phyloP scores from a whole-genome alignment of 2,113 vertebrate species.

The Columba livia region DNA sequence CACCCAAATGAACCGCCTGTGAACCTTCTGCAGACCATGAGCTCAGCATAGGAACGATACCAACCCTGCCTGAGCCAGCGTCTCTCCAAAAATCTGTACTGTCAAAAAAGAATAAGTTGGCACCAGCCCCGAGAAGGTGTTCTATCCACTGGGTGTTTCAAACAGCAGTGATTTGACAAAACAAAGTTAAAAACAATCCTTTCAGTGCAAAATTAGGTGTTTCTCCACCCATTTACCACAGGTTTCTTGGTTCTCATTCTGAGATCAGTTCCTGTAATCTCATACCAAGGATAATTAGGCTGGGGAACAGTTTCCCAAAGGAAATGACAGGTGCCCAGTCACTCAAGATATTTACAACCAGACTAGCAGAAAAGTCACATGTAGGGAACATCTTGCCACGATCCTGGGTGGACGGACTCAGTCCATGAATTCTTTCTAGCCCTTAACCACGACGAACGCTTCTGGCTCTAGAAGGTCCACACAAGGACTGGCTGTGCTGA shows the following conservation, averaged over 20 bases:
- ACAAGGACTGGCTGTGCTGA: not conserved
- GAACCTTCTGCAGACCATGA: not conserved
- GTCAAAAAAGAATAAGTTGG: not conserved
- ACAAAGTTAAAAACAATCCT: not conserved
- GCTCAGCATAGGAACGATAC: not conserved
- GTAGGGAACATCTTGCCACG: not conserved
- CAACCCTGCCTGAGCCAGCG: not conserved
- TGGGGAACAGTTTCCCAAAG: conserved; percentile 20
- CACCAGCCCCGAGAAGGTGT: not conserved
- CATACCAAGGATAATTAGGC: conserved; percentile 6
- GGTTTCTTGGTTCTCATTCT: not conserved
- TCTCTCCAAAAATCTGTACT: not conserved
- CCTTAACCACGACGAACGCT: not conserved
- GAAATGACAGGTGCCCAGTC: conserved; percentile 55
- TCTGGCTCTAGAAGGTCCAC: not conserved
- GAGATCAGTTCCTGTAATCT: conserved; percentile 47
- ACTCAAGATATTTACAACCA: conserved; percentile 54
- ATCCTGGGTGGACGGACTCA: not conserved
- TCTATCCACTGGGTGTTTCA: not conserved
- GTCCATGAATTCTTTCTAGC: not conserved
- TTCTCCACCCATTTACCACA: not conserved
- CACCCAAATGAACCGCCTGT: not conserved
- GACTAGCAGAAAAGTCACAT: conserved; percentile 29
- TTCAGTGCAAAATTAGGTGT: not conserved
- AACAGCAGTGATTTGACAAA: not conserved